Evolutionary conservation across 2,888 invertebrate species (phyloP).

Genomic region (Apamea epomidion): DNA sequence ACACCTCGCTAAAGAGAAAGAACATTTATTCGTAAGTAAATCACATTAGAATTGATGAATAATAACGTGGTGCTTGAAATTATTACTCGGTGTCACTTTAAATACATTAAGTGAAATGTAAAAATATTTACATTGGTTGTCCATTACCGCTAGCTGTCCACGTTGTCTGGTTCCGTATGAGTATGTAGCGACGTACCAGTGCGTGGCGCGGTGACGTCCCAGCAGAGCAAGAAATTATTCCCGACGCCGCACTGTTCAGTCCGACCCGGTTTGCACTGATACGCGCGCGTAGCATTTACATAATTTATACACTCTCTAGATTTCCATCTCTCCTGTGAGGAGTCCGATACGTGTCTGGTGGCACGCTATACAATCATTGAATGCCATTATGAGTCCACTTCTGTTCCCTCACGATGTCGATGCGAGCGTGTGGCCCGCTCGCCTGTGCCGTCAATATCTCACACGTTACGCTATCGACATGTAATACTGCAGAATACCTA

Average conservation of each 20-base stretch:
- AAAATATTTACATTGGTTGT: conserved; percentile 85
- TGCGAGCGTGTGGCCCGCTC: conserved; percentile 36
- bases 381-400: conserved; percentile 51
- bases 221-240: conserved; percentile 24
- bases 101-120: conserved; percentile 85
- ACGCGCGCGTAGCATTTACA: conserved; percentile 53
- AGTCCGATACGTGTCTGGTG: conserved; percentile 51
- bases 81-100: conserved; percentile 83
- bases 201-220: conserved; percentile 7
- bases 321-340: conserved; percentile 41
- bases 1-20: conserved; percentile 73
- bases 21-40: conserved; percentile 79
- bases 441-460: conserved; percentile 36
- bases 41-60: conserved; percentile 83
- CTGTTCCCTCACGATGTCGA: conserved; percentile 37
- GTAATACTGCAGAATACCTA: conserved; percentile 83
- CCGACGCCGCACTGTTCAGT: conserved; percentile 22
- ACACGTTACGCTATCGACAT: conserved; percentile 56
- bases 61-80: conserved; percentile 83
- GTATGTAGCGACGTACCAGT: conserved; percentile 12
- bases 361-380: conserved; percentile 65
- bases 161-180: conserved; percentile 34
- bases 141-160: conserved; percentile 54
- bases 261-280: conserved; percentile 22
- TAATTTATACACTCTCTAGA: conserved; percentile 54